A percentile compares a stretch with the other conserved stretches of the same genome.
phyloP scores from a whole-genome alignment of 1,140 invertebrate genomes.

The Penaeus japonicus region DNA sequence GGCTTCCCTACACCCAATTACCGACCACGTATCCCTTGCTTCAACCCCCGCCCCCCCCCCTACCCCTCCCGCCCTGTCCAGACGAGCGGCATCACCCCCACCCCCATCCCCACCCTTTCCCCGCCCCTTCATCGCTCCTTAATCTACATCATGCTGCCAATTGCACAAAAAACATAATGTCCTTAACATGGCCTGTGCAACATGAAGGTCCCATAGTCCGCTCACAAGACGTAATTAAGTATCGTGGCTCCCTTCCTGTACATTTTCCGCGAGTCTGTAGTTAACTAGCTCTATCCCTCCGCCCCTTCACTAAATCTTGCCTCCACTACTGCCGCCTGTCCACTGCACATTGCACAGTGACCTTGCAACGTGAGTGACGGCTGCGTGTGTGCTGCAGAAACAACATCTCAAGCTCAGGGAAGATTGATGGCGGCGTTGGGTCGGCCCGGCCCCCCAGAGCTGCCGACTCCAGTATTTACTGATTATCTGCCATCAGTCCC shows the following conservation, averaged over 20 bases:
- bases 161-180: neutral
- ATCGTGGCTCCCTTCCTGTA: too few relatives aligned
- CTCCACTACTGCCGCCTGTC: neutral
- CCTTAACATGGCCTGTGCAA: too few relatives aligned
- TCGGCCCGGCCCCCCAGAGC: neutral
- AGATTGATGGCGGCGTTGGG: constrained; percentile 7
- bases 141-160: constrained; percentile 14
- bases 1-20: constrained; percentile 41
- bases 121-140: neutral
- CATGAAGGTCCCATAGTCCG: too few relatives aligned
- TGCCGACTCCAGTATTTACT: too few relatives aligned
- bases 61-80: neutral
- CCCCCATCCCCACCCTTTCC: neutral
- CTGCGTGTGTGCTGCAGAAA: constrained; percentile 24
- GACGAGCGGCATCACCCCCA: neutral
- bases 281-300: neutral
- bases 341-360: neutral
- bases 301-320: neutral
- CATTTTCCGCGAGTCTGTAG: neutral
- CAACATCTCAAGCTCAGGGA: constrained; percentile 11
- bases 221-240: too few relatives aligned
- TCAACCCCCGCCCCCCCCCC: neutral
- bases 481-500: too few relatives aligned
- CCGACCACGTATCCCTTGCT: neutral
- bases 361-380: constrained; percentile 14